These are phyloP conservation scores for Bambusicola thoracicus DNA, from an alignment of 2,113 vertebrate species.

Conservation along the genomic window DNA sequence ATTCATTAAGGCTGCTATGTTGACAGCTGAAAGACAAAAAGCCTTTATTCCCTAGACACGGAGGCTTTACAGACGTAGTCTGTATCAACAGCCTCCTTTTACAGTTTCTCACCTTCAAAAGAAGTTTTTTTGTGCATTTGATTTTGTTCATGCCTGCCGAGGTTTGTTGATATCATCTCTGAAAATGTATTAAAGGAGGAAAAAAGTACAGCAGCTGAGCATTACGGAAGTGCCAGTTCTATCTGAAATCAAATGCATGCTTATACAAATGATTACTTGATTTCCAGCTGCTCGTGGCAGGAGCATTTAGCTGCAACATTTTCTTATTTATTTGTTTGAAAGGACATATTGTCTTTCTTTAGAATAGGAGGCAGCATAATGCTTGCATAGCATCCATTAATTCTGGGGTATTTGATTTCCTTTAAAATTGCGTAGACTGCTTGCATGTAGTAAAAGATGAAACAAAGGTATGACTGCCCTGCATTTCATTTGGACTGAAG, in stretches of 20 bases:
- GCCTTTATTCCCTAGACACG: neutral
- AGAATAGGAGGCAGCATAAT: neutral
- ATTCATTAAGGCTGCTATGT: neutral
- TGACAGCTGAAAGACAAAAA: neutral
- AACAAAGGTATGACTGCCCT: neutral
- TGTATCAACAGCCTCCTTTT: neutral
- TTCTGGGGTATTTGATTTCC: neutral
- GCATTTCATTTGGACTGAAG: neutral
- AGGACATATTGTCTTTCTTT: neutral
- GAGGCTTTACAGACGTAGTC: neutral
- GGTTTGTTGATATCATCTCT: neutral
- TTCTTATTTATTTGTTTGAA: neutral
- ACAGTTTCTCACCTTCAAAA: neutral
- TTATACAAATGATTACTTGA: neutral
- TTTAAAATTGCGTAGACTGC: neutral
- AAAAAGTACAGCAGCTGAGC: neutral
- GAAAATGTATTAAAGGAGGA: neutral
- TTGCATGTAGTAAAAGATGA: neutral
- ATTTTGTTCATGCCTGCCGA: neutral
- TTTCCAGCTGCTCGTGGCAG: neutral
- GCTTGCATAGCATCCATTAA: neutral
- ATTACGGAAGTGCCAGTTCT: neutral
- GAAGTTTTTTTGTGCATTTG: neutral
- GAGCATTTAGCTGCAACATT: neutral
- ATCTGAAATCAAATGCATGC: neutral